Base-by-base conservation (phyloP, 1,140 invertebrate genomes). In the Idris sp. region DNA sequence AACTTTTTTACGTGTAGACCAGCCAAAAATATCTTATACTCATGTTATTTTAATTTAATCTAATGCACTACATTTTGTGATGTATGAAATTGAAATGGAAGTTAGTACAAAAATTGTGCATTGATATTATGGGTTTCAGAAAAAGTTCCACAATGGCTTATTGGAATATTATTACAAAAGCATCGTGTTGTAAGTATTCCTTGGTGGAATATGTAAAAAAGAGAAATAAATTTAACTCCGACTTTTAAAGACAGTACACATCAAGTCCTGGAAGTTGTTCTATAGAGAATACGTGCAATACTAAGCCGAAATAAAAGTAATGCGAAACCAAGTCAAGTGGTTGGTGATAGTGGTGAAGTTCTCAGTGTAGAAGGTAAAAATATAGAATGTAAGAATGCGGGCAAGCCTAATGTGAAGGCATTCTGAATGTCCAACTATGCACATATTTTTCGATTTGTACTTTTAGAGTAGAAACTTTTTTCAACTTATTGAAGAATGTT, bases 281-380 rank as follows among this genome's bases (percentile, higher is more conserved):
- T 10, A 56, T 31, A 10, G 64, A 71, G 75, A 74, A 77, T 68
- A 62, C 36, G 59, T 71, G 48, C 46, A 33, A 59, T 25, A 65
- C 56, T 54, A 64, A 77, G 71, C 64, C 51, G 59, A 77, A 67
- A 71, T 74, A 74, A 74, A 77, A 77, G 75, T 77, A 74, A 71
- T 31, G 54, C 62, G 71, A 77, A 65, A 71, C 64, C 59, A 49
- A 77, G 75, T 77, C 75, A 74, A 74, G 69, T 77, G 69, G 59
- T 30, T 77, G 64, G 64, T 46, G 35, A 59, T 77, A 64, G 61
- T 48, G 36, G 38, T 38, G 43, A 61, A 65, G 53, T 71, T 69
- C 54, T 40, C 58, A 54, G 59, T 44, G 41, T 61, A 41, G 22
- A 69, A 61, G 62, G 64, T 51, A 64, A 73, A 69, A 69, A 73